Conservation (phyloP, 2,888 invertebrate species). For the Parapristionchus giblindavisi region DNA sequence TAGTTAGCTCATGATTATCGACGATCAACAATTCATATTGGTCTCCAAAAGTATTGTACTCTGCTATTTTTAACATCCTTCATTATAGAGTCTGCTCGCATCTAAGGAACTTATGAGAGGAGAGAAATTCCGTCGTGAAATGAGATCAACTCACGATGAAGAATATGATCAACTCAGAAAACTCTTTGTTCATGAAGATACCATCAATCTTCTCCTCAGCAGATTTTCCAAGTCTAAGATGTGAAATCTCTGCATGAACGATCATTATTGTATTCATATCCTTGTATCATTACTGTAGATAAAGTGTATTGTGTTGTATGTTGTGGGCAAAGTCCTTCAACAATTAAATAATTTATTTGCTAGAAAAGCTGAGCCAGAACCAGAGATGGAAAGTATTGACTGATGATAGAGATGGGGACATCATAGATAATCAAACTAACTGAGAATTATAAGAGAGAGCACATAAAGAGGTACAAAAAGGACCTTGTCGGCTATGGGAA, state of each 20-base stretch:
- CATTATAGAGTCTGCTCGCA: slow-evolving; percentile 18
- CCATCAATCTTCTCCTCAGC: slow-evolving; percentile 17
- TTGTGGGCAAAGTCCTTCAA: no score
- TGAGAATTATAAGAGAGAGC: no score
- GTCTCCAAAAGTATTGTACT: neutral
- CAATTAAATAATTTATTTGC: neutral
- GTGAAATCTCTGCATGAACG: neutral
- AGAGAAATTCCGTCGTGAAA: slow-evolving; percentile 10
- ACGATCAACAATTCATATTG: neutral
- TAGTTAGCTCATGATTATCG: neutral
- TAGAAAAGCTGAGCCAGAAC: slow-evolving; percentile 3
- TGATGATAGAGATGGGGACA: neutral
- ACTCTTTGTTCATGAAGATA: slow-evolving; percentile 21
- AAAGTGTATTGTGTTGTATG: neutral
- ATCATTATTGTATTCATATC: neutral
- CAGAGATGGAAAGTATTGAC: neutral
- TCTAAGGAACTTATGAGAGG: slow-evolving; percentile 23
- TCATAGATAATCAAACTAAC: no score
- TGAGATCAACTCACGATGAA: slow-evolving; percentile 2
- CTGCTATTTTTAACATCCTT: neutral
- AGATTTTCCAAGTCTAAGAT: slow-evolving; percentile 29
- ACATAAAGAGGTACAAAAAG: no score
- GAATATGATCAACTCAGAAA: slow-evolving; percentile 24
- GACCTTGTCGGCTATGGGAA: no score
- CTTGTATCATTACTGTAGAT: neutral